phyloP scores from a whole-genome alignment of 2,888 invertebrate genomes.

The Heliconius cydno region DNA sequence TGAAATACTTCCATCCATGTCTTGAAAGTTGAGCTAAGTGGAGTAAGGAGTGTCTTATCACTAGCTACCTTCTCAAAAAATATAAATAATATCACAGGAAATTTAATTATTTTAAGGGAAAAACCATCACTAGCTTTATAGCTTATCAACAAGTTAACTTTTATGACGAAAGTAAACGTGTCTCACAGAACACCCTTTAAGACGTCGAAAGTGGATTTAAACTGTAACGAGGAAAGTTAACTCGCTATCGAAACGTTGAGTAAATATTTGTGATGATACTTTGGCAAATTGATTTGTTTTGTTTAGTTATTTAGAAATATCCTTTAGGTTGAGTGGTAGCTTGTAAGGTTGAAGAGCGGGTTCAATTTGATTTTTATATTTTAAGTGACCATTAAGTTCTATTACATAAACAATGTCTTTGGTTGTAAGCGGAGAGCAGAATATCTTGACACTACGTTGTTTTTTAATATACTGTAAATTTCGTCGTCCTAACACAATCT shows the following conservation, averaged over 20 bases:
- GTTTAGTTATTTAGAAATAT: neutral
- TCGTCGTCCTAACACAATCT: too few species aligned
- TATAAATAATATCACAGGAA: neutral
- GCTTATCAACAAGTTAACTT: conserved; percentile 10
- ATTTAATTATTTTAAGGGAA: neutral
- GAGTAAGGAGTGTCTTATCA: neutral
- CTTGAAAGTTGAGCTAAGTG: neutral
- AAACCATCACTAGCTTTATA: neutral
- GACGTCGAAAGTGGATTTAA: conserved; percentile 11
- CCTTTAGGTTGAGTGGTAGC: neutral
- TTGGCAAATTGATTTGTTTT: conserved; percentile 12
- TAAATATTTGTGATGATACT: conserved; percentile 25
- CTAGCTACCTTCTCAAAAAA: neutral
- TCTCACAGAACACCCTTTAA: conserved; percentile 2
- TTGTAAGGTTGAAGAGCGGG: neutral
- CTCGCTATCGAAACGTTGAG: conserved; percentile 1
- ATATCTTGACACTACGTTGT: too few species aligned
- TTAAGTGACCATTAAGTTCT: too few species aligned
- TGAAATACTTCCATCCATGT: neutral
- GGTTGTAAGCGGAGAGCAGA: too few species aligned
- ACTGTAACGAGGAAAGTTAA: conserved; percentile 24
- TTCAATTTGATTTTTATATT: too few species aligned
- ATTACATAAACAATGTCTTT: too few species aligned
- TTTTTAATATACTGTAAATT: too few species aligned
- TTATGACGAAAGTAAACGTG: conserved; percentile 22